phyloP scores from a whole-genome alignment of 2,888 invertebrate genomes.

The Loripinus fragilis region DNA sequence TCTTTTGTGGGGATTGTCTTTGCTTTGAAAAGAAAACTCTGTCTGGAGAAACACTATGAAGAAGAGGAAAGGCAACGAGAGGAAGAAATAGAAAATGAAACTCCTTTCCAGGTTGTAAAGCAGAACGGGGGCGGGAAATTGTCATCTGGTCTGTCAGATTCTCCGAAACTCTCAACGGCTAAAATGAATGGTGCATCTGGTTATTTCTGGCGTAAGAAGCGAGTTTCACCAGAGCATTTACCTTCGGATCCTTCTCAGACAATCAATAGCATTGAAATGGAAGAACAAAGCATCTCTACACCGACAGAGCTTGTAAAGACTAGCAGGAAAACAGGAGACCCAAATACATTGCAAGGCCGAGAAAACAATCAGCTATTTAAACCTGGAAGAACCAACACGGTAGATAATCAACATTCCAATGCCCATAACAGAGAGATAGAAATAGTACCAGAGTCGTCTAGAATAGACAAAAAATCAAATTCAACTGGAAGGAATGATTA shows the following conservation, averaged over 20 bases:
- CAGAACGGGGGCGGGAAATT: neutral
- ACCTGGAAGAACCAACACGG: neutral
- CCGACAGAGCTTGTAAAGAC: neutral
- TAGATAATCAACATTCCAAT: neutral
- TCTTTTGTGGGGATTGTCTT: slow-evolving; percentile 29
- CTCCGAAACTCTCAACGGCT: neutral
- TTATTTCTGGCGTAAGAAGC: neutral
- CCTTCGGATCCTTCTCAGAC: neutral
- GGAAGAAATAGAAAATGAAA: neutral
- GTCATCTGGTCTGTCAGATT: neutral
- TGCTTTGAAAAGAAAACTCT: slow-evolving; percentile 34
- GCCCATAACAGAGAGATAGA: neutral
- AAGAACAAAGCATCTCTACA: neutral
- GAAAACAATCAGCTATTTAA: neutral
- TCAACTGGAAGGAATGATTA: neutral
- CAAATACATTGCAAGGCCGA: neutral
- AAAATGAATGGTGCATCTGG: neutral
- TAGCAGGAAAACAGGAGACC: neutral
- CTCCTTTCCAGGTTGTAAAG: neutral
- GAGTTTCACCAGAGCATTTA: neutral
- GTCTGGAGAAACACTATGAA: slow-evolving; percentile 15
- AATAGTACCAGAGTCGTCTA: too few relatives aligned
- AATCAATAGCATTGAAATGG: neutral
- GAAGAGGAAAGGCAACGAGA: neutral
- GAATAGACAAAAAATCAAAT: neutral